Base-by-base conservation (phyloP, 2,113 vertebrate genomes). In the Callocephalon fimbriatum region DNA sequence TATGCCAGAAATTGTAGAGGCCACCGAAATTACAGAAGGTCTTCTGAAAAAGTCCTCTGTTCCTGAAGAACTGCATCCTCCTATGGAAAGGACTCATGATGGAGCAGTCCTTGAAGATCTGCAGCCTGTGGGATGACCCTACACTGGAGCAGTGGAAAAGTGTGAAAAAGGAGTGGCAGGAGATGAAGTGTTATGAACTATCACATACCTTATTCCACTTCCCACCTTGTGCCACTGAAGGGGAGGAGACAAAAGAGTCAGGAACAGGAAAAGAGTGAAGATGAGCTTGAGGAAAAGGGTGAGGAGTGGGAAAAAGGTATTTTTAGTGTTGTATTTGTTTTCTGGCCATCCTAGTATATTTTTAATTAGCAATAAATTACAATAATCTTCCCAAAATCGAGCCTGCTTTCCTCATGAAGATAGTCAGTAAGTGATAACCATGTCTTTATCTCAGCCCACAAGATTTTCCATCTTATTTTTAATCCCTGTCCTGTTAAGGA, bases 181-280 rank as follows among this genome's bases (percentile, higher is more conserved):
- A 76, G 17, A 31, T 29, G 3, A 77, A 56, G 4, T 61, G n/a
- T 27, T 51, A 42, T 5, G 15, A 61, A 65, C 16, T 58, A 77
- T 37, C 14, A 35, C 5, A 68, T 3, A 0, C 16, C 4, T 14
- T 0, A 0, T 58, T 67, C 25, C 19, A 17, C 6, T 38, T 47
- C 32, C 8, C 6, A 4, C 2, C 3, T 15, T 25, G 4, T n/a
- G 10, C 20, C 35, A 20, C 17, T 81, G 1, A 0, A 38, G 12
- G 1, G 10, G 4, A 53, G 15, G 42, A 86, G 42, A 53, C 2
- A 59, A 27, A 59, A 77, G 12, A 62, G 12, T 85, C 42, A 58
- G 31, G 6, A 73, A 35, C 7, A 62, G 14, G 6, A 74, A 66
- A 81, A 1, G 31, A 8, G 0, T 45, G 29, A 88, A 58, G 15